These are phyloP conservation scores for Sylvicola cinctus DNA, from an alignment of 2,888 invertebrate genomes.

Conservation along the genomic window DNA sequence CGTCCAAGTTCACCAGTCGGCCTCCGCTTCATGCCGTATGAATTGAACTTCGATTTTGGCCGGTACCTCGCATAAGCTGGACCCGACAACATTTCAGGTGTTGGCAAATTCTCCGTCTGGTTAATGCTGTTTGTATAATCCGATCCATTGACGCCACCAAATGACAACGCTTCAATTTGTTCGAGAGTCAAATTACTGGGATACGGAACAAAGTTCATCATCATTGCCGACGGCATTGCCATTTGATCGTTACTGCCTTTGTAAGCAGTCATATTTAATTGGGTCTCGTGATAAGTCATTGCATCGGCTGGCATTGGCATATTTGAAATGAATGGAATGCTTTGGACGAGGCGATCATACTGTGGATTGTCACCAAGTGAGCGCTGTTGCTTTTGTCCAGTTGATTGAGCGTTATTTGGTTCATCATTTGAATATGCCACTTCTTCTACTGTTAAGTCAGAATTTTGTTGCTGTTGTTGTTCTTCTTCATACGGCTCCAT, in stretches of 20 bases:
- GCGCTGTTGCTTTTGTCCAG: too few species aligned
- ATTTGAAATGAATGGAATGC: too few species aligned
- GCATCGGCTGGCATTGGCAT: too few species aligned
- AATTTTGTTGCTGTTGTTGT: too few species aligned
- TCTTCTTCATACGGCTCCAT: slow-evolving; percentile 23
- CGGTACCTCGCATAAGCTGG: slow-evolving; percentile 16
- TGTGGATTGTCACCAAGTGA: too few species aligned
- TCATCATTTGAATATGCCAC: too few species aligned
- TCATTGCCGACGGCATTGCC: slow-evolving; percentile 5
- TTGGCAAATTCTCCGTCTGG: slow-evolving; percentile 14
- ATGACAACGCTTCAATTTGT: slow-evolving; percentile 18
- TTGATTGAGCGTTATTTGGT: too few species aligned
- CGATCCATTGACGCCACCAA: slow-evolving; percentile 19
- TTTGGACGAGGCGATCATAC: too few species aligned
- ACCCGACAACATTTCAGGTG: slow-evolving; percentile 19
- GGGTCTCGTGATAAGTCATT: slow-evolving; percentile 7
- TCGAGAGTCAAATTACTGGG: slow-evolving; percentile 4
- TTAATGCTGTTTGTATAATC: background rate
- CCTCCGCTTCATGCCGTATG: slow-evolving; percentile 18
- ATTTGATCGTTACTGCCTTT: slow-evolving; percentile 4
- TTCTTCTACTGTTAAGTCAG: too few species aligned
- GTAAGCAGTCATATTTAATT: slow-evolving; percentile 7
- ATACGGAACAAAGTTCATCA: too few species aligned
- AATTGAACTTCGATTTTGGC: slow-evolving; percentile 10
- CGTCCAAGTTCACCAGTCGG: slow-evolving; percentile 18